Base-by-base conservation (phyloP, 2,113 vertebrate genomes). In the Ictalurus punctatus region DNA sequence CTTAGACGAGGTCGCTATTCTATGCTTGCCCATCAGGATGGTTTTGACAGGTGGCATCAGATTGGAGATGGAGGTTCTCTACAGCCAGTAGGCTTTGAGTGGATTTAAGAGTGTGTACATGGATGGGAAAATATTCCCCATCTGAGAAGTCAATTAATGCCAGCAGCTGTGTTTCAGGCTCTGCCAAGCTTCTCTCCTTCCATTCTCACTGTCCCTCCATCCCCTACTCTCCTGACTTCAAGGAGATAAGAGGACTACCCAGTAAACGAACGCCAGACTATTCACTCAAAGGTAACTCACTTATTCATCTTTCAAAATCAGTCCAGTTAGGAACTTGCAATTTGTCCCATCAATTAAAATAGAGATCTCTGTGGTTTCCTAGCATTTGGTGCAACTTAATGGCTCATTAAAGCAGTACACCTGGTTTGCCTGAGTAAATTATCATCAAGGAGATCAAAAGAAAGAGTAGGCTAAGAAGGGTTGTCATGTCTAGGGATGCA, bases 71-170 rank as follows among this genome's bases (percentile, higher is more conserved):
- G 90, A 88, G 83, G 85, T 93, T 91, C 90, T 82, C 81, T 79
- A 84, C 92, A 95, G 95, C 95, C 95, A 95, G 92, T 90, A 92
- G 93, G 91, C 92, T 91, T 93, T 95, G 93, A 95, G 94, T 92
- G 92, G 94, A 95, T 95, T 95, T 95, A 92, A 94, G 92, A 92
- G 91, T 92, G 92, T 89, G 92, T 94, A 93, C 91, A 92, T 91
- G 94, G 92, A 94, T 89, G 91, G 92, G 93, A 94, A 95, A 94
- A 95, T 95, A 94, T 88, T 93, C 90, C 92, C 92, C 86, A 94
- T 93, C 93, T 92, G 90, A 94, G 95, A 95, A 96, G 94, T 95
- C 93, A 93, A 95, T 95, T 95, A 94, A 95, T 96, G 94, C 94
- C 93, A 94, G 92, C 95, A 96, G 95, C 95, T 96, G 96, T 89